These are phyloP conservation scores for Hyla sarda DNA, from an alignment of 2,113 vertebrate genomes.

Conservation along the genomic window DNA sequence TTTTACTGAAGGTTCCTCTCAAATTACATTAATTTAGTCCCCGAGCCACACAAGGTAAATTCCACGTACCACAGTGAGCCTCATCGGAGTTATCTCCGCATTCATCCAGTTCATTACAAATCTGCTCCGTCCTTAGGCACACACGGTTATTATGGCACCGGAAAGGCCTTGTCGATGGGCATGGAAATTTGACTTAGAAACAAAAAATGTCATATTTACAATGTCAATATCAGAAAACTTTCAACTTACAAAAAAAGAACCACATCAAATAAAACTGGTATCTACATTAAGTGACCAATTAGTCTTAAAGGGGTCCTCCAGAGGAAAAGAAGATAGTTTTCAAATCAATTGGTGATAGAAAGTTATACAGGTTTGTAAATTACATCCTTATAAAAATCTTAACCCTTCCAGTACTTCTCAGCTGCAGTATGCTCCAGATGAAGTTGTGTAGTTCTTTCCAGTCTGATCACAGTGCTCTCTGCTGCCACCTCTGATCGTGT, in stretches of 20 bases:
- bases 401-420: no score
- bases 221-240: constrained; percentile 21
- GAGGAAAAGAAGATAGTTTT: no score
- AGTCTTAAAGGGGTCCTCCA: no score
- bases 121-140: constrained; percentile 85
- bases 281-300: no score
- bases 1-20: constrained; percentile 58
- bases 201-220: constrained; percentile 56
- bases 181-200: constrained; percentile 85
- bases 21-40: constrained; percentile 59
- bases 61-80: constrained; percentile 85
- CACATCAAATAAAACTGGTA: neutral
- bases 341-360: no score
- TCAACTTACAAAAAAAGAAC: neutral
- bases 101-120: constrained; percentile 91
- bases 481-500: no score
- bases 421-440: no score
- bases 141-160: constrained; percentile 89
- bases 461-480: no score
- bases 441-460: no score
- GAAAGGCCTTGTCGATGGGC: constrained; percentile 87
- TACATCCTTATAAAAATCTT: no score
- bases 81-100: constrained; percentile 98
- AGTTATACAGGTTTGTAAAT: no score
- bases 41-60: constrained; percentile 29